A percentile compares a stretch with the other conserved stretches of the same genome.
Conservation (phyloP, 2,113 vertebrate genomes). For the Spermophilus dauricus region DNA sequence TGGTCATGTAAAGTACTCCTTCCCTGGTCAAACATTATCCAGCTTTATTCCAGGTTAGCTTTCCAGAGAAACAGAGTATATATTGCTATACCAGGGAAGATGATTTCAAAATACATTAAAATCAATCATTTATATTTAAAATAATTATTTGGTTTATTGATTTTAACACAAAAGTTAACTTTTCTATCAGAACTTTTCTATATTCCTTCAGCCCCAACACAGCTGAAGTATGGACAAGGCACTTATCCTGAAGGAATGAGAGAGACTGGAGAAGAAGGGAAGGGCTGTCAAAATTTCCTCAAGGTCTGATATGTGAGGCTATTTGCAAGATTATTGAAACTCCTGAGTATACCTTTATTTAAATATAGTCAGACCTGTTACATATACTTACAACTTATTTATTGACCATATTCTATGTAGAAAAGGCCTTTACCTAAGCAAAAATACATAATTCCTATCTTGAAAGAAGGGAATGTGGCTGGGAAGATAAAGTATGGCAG, state of each 20-base stretch:
- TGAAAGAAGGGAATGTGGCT: neutral
- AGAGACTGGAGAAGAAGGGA: no score
- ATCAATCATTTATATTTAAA: slow-evolving; percentile 22
- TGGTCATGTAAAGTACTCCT: neutral
- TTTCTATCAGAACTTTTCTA: neutral
- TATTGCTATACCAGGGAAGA: neutral
- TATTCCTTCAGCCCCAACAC: neutral
- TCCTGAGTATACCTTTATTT: neutral
- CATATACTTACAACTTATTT: slow-evolving; percentile 15
- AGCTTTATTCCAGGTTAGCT: slow-evolving; percentile 21
- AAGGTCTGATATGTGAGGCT: neutral
- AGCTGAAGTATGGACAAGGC: neutral
- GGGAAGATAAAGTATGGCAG: no score
- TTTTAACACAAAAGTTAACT: slow-evolving; percentile 30
- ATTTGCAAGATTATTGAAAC: neutral
- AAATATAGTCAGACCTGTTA: neutral
- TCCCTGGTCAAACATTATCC: neutral
- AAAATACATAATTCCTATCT: neutral
- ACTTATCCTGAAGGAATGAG: neutral
- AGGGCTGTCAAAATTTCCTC: neutral
- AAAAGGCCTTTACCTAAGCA: neutral
- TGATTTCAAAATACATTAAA: neutral
- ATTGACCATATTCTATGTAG: neutral
- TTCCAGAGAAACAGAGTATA: neutral
- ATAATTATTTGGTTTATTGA: neutral